Evolutionary conservation across 2,888 invertebrate species (phyloP).

Genomic region (Dexiosoma caninum): DNA sequence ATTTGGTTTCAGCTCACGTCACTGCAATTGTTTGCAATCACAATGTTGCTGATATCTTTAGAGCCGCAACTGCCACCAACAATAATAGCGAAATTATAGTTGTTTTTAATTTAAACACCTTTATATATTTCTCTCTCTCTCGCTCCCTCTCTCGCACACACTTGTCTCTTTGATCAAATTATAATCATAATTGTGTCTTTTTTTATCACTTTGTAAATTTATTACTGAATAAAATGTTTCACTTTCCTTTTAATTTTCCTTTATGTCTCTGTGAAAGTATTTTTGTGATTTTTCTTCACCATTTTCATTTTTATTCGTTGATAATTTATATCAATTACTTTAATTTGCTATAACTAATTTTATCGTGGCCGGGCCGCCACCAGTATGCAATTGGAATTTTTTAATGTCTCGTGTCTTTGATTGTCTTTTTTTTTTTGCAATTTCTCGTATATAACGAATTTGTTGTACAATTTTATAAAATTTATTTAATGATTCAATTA

Average conservation of each 20-base stretch:
- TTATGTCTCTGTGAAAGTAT: constrained; percentile 17
- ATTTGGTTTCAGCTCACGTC: not conserved
- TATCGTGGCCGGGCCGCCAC: not conserved
- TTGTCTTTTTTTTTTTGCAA: not conserved
- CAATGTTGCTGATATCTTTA: not conserved
- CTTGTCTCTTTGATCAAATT: constrained; percentile 1
- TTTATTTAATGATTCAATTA: constrained; percentile 46
- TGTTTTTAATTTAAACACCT: constrained; percentile 9
- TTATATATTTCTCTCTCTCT: not conserved
- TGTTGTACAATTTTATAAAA: constrained; percentile 34
- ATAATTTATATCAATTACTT: constrained; percentile 37
- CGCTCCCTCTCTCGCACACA: too few species aligned
- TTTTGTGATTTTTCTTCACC: too few species aligned
- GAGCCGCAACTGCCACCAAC: not conserved
- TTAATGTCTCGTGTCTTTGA: not conserved
- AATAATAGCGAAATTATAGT: not conserved
- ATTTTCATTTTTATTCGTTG: constrained; percentile 27
- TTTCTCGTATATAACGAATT: constrained; percentile 1
- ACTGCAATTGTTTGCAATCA: not conserved
- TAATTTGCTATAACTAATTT: constrained; percentile 58
- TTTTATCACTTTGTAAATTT: not conserved
- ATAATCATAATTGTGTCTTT: not conserved
- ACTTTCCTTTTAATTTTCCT: not conserved
- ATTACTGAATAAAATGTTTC: not conserved
- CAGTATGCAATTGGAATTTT: constrained; percentile 42